A percentile compares a stretch with the other conserved stretches of the same genome.
Conservation (phyloP, 1,140 invertebrate species). For the Drosophila mauritiana region DNA sequence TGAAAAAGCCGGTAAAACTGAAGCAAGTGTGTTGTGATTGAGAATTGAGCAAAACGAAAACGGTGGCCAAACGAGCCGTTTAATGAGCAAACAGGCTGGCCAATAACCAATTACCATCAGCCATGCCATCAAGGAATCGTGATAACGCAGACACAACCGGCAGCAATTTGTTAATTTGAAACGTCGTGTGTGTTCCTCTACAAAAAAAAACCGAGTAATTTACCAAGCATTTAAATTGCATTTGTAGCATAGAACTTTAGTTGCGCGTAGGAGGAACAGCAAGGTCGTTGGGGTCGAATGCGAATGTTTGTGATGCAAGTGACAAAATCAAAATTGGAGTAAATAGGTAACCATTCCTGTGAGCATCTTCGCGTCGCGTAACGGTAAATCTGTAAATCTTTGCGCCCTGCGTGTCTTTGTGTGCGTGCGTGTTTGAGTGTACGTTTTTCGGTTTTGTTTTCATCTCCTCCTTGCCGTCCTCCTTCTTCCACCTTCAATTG, state of each 20-base stretch:
- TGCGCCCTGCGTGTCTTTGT: conserved; percentile 30
- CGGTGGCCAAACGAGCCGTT: conserved; percentile 29
- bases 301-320: conserved; percentile 25
- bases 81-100: conserved; percentile 25
- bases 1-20: conserved; percentile 11
- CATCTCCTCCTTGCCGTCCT: conserved; percentile 10
- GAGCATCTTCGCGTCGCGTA: conserved; percentile 29
- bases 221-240: conserved; percentile 24
- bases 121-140: conserved; percentile 23
- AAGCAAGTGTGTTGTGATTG: conserved; percentile 23
- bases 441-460: conserved; percentile 41
- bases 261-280: neutral
- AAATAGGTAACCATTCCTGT: conserved; percentile 11
- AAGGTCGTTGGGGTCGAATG: conserved; percentile 46
- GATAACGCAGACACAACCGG: conserved; percentile 28
- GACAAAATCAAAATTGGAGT: conserved; percentile 40
- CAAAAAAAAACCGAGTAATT: conserved; percentile 11
- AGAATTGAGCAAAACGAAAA: conserved; percentile 1
- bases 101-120: conserved; percentile 22
- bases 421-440: conserved; percentile 42
- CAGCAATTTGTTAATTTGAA: conserved; percentile 41
- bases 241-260: neutral
- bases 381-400: conserved; percentile 53
- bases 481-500: conserved; percentile 7
- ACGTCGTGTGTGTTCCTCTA: conserved; percentile 64